Conservation (phyloP, 2,797 vertebrate genomes). For the Dermochelys coriacea region DNA sequence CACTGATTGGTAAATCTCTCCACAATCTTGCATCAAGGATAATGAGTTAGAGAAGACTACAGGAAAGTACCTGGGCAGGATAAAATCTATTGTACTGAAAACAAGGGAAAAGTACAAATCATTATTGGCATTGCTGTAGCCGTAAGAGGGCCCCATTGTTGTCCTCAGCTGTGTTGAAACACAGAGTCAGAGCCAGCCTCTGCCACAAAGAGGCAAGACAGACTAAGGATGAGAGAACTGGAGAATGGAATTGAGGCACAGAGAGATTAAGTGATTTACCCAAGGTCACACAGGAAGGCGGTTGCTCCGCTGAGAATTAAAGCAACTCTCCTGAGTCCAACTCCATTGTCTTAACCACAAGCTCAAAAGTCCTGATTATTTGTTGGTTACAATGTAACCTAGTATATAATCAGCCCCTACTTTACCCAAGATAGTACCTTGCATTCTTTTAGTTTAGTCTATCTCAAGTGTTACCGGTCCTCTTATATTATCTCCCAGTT, state of each 20-base stretch:
- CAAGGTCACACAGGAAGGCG: not conserved
- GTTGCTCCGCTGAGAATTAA: not conserved
- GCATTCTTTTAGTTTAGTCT: not conserved
- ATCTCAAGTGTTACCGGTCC: constrained; percentile 26
- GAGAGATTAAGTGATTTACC: not conserved
- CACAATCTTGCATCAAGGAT: too few relatives aligned
- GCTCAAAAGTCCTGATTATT: not conserved
- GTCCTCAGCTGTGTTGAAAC: not conserved
- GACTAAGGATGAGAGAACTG: not conserved
- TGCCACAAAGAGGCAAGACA: not conserved
- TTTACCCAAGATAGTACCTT: not conserved
- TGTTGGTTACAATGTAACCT: not conserved
- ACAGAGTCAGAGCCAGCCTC: not conserved
- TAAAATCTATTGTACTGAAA: not conserved
- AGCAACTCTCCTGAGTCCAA: not conserved
- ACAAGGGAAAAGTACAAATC: not conserved
- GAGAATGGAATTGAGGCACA: not conserved
- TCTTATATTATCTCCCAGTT: constrained; percentile 46
- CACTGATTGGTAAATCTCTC: not conserved
- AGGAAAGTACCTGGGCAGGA: not conserved
- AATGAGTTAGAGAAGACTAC: not conserved
- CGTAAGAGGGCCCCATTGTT: not conserved
- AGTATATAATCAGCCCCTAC: not conserved
- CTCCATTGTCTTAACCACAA: not conserved
- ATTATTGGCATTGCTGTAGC: not conserved